phyloP scores from a whole-genome alignment of 2,797 vertebrate species.

The Eleutherodactylus coqui region DNA sequence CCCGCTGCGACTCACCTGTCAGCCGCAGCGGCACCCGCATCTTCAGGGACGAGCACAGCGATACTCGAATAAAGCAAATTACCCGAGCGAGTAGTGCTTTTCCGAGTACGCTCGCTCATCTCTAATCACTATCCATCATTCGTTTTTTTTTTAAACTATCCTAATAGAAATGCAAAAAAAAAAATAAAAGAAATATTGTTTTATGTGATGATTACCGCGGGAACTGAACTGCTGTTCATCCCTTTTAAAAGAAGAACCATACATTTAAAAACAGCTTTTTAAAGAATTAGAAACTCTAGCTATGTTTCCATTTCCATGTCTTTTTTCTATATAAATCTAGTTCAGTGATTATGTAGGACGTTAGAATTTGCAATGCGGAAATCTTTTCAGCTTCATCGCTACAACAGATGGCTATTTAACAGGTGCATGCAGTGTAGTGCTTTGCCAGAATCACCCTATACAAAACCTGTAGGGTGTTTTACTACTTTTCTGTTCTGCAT shows the following conservation, averaged over 20 bases:
- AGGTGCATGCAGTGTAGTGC: slow-evolving; percentile 32
- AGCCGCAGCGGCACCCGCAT: no score
- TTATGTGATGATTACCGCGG: not conserved
- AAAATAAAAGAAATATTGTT: not conserved
- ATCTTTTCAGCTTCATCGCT: slow-evolving; percentile 25
- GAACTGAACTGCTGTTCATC: not conserved
- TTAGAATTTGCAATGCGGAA: slow-evolving; percentile 20
- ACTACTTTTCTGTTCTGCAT: slow-evolving; percentile 21
- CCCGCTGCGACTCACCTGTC: no score
- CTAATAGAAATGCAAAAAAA: not conserved
- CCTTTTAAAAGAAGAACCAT: not conserved
- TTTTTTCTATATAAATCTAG: not conserved
- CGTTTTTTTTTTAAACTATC: no score
- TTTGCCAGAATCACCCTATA: slow-evolving; percentile 38
- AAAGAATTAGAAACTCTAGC: not conserved
- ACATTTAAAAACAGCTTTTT: not conserved
- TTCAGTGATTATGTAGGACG: slow-evolving; percentile 4
- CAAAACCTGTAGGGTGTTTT: slow-evolving; percentile 36
- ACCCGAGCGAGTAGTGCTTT: no score
- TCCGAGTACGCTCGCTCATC: no score
- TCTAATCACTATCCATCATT: no score
- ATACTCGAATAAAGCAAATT: no score
- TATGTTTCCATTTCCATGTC: not conserved
- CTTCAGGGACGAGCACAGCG: no score
- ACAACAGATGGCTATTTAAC: slow-evolving; percentile 49